Conservation (phyloP, 1,140 invertebrate genomes). For the Drosophila asahinai region DNA sequence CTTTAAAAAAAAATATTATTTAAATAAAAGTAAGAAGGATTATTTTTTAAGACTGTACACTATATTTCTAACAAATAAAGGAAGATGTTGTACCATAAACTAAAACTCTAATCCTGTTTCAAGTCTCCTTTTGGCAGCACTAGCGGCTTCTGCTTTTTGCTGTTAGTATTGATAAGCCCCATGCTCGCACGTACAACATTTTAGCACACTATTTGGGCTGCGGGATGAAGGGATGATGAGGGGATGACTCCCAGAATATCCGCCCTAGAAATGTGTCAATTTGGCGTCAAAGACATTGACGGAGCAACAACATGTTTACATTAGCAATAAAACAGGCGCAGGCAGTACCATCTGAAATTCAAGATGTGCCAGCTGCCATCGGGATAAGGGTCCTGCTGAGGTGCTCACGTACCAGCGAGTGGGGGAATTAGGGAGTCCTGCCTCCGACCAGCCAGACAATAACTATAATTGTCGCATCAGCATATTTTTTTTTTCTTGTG, state of each 20-base stretch:
- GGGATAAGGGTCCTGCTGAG: conserved; percentile 24
- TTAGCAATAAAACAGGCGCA: conserved; percentile 74
- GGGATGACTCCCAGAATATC: conserved; percentile 20
- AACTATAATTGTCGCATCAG: conserved; percentile 82
- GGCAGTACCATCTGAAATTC: conserved; percentile 62
- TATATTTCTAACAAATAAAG: neutral
- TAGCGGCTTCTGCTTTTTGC: conserved; percentile 14
- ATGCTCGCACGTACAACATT: conserved; percentile 56
- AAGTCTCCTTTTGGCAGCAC: conserved; percentile 1
- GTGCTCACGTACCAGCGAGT: conserved; percentile 60
- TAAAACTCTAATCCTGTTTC: neutral
- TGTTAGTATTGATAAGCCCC: conserved; percentile 50
- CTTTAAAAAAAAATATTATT: neutral
- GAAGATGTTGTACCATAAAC: neutral
- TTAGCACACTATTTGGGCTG: conserved; percentile 74
- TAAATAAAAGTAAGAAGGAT: neutral
- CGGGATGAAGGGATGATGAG: conserved; percentile 10
- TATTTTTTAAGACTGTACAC: neutral
- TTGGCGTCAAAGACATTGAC: conserved; percentile 72
- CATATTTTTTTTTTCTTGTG: conserved; percentile 69
- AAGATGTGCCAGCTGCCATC: conserved; percentile 43
- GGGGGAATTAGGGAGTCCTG: conserved; percentile 16
- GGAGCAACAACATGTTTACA: conserved; percentile 74
- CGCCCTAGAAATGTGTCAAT: conserved; percentile 72
- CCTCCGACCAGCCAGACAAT: conserved; percentile 71